Conservation (phyloP, 2,797 vertebrate species). For the Rhodeus uyekii region DNA sequence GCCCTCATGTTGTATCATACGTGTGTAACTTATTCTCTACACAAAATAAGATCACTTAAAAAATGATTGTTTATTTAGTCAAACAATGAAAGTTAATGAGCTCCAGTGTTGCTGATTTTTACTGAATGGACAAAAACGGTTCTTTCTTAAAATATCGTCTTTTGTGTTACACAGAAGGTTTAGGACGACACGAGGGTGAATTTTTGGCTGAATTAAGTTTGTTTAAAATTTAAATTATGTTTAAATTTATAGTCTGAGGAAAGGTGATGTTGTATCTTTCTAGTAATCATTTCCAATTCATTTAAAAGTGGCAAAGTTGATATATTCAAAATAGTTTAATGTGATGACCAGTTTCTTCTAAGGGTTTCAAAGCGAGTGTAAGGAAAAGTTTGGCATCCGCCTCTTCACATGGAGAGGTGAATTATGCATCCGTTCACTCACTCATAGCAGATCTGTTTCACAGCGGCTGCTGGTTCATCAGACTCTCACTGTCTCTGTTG, state of each 20-base stretch:
- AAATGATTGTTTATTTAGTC: not conserved
- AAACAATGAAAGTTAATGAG: not conserved
- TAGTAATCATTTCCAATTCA: not conserved
- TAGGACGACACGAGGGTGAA: no score
- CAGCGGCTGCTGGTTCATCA: constrained; percentile 22
- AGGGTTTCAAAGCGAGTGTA: constrained; percentile 4
- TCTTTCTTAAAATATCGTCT: not conserved
- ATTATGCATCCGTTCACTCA: constrained; percentile 54
- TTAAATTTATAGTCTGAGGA: not conserved
- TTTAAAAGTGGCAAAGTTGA: not conserved
- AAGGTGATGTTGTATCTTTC: not conserved
- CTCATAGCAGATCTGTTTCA: constrained; percentile 54
- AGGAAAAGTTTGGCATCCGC: constrained; percentile 43
- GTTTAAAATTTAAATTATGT: not conserved
- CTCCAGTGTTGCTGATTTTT: not conserved
- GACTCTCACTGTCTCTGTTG: constrained; percentile 46
- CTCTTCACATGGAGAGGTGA: constrained; percentile 36
- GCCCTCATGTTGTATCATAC: not conserved
- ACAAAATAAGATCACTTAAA: not conserved
- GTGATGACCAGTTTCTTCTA: not conserved
- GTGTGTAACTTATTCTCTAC: not conserved
- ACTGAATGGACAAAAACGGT: not conserved
- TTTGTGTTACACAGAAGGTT: not conserved
- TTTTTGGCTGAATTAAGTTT: not conserved
- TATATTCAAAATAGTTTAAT: not conserved